phyloP scores from a whole-genome alignment of 2,888 invertebrate genomes.

The Cotesia congregata region DNA sequence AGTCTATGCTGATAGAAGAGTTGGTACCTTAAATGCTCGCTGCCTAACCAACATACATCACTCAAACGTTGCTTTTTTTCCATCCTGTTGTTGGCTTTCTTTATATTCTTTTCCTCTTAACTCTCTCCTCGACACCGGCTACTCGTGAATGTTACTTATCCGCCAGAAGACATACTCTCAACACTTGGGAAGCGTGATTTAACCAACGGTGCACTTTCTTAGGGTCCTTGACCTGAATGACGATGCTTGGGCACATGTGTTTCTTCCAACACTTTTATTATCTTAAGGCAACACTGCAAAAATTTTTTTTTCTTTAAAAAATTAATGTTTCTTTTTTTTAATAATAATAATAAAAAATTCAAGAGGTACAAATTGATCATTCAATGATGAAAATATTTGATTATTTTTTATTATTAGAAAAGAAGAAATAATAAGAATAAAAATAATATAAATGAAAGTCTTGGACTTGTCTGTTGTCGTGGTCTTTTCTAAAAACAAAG shows the following conservation, averaged over 20 bases:
- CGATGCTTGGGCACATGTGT: constrained; percentile 33
- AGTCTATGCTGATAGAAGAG: background rate
- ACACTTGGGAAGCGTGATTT: constrained; percentile 37
- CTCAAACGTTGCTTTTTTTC: background rate
- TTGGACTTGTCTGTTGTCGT: background rate
- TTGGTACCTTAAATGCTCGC: constrained; percentile 1
- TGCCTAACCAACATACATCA: constrained; percentile 17
- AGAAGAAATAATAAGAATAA: background rate
- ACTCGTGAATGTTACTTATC: background rate
- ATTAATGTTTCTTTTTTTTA: constrained; percentile 6
- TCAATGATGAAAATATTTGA: no score
- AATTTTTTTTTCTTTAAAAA: constrained; percentile 13
- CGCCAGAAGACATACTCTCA: constrained; percentile 19
- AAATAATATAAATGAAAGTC: background rate
- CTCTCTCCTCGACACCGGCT: background rate
- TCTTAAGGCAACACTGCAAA: constrained; percentile 13
- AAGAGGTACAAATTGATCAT: no score
- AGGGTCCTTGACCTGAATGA: constrained; percentile 41
- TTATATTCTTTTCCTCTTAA: background rate
- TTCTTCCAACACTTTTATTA: constrained; percentile 27
- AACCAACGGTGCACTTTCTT: constrained; percentile 41
- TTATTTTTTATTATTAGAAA: background rate
- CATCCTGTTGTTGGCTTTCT: background rate
- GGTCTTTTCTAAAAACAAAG: background rate
- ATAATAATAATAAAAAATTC: background rate